Evolutionary conservation across 2,888 invertebrate genomes (phyloP).

Genomic region (Hedychridium roseum): DNA sequence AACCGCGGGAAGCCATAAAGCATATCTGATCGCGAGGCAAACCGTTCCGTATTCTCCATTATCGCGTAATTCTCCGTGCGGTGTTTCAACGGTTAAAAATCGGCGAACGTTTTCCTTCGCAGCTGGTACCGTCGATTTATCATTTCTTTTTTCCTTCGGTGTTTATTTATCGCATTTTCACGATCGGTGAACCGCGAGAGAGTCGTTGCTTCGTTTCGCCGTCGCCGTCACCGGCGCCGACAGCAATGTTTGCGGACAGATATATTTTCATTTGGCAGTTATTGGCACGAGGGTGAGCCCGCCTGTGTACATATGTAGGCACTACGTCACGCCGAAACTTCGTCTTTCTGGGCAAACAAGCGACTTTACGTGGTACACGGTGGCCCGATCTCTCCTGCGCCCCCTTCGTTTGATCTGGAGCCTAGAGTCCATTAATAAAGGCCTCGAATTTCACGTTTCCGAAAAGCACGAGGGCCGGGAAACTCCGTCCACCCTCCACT

Average conservation of each 20-base stretch:
- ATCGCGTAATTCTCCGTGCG: conserved; percentile 3
- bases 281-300: conserved; percentile 56
- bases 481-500: too few species aligned
- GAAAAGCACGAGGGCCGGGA: conserved; percentile 14
- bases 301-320: conserved; percentile 36
- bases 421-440: conserved; percentile 58
- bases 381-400: conserved; percentile 28
- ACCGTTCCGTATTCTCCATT: conserved; percentile 13
- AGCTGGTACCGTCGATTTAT: conserved; percentile 7
- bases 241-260: conserved; percentile 59
- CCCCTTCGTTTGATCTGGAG: conserved; percentile 49
- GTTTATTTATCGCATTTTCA: conserved; percentile 3
- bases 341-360: conserved; percentile 51
- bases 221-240: conserved; percentile 34
- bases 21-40: conserved; percentile 32
- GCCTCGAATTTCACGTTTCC: conserved; percentile 57
- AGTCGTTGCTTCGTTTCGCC: conserved; percentile 11
- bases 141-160: not conserved
- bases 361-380: conserved; percentile 31
- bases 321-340: conserved; percentile 39
- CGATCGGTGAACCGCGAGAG: conserved; percentile 5
- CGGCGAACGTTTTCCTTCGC: conserved; percentile 18
- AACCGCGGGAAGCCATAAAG: conserved; percentile 32
- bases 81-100: too few species aligned
- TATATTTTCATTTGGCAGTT: conserved; percentile 64